phyloP scores from a whole-genome alignment of 2,113 vertebrate genomes.

The Pelusios castaneus region DNA sequence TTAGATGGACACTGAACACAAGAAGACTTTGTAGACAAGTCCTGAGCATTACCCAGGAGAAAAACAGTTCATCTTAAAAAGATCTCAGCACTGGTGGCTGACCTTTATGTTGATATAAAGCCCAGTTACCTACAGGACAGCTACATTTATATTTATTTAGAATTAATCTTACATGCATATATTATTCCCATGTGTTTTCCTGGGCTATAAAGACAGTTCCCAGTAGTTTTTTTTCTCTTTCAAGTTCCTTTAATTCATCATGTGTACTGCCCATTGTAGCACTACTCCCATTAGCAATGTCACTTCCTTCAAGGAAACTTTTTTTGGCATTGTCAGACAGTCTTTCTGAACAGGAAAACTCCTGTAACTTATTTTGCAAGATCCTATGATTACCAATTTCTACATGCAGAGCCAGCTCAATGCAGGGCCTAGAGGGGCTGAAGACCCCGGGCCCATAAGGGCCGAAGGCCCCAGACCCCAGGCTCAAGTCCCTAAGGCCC shows the following conservation, averaged over 20 bases:
- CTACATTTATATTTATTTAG: neutral
- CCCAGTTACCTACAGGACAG: neutral
- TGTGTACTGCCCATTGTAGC: constrained; percentile 43
- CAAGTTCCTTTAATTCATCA: neutral
- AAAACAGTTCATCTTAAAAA: neutral
- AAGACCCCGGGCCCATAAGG: no score
- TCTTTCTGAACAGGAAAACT: constrained; percentile 38
- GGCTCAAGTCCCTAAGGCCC: no score
- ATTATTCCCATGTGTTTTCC: neutral
- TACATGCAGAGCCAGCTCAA: no score
- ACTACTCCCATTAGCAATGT: constrained; percentile 13
- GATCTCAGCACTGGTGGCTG: neutral
- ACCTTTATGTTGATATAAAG: neutral
- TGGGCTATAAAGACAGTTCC: neutral
- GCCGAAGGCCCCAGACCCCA: no score
- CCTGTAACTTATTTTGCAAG: neutral
- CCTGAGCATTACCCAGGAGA: neutral
- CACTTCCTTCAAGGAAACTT: neutral
- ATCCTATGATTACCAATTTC: neutral
- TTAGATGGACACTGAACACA: neutral
- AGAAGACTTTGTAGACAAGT: neutral
- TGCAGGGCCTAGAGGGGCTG: no score
- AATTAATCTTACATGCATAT: neutral
- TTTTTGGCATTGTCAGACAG: neutral
- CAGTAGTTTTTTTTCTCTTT: neutral